Percentiles rank a stretch among this genome's conserved stretches.
phyloP scores from a whole-genome alignment of 1,140 invertebrate species.

The Eubasilissa regina region DNA sequence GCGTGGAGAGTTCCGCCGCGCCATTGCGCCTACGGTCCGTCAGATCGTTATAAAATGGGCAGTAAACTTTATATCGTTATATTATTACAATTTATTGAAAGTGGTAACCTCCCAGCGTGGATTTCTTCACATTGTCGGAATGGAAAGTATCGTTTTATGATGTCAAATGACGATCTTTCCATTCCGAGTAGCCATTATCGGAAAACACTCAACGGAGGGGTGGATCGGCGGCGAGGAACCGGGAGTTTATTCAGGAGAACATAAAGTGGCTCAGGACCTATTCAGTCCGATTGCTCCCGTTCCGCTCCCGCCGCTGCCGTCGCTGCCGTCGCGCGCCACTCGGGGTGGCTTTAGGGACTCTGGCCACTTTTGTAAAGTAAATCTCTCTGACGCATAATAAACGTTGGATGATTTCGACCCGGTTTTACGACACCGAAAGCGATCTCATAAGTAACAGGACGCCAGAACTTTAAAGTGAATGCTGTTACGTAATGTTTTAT shows the following conservation, averaged over 20 bases:
- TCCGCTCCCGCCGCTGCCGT: not conserved
- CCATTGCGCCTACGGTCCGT: not conserved
- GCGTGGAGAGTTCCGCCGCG: not conserved
- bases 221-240: conserved; percentile 10
- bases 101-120: conserved; percentile 8
- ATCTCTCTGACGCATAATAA: too few species aligned
- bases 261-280: not conserved
- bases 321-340: not conserved
- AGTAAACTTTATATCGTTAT: conserved; percentile 33
- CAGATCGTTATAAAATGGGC: conserved; percentile 15
- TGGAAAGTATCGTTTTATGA: conserved; percentile 42
- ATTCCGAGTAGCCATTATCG: conserved; percentile 43
- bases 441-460: too few species aligned
- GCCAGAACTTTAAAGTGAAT: too few species aligned
- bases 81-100: conserved; percentile 36
- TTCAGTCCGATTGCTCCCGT: not conserved
- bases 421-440: too few species aligned
- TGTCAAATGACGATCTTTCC: conserved; percentile 47
- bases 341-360: too few species aligned
- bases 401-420: too few species aligned
- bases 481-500: too few species aligned
- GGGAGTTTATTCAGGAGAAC: conserved; percentile 26
- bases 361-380: too few species aligned
- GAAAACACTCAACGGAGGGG: conserved; percentile 39
- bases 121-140: conserved; percentile 32